Conservation (phyloP, 2,888 invertebrate species). For the Rutpela maculata region DNA sequence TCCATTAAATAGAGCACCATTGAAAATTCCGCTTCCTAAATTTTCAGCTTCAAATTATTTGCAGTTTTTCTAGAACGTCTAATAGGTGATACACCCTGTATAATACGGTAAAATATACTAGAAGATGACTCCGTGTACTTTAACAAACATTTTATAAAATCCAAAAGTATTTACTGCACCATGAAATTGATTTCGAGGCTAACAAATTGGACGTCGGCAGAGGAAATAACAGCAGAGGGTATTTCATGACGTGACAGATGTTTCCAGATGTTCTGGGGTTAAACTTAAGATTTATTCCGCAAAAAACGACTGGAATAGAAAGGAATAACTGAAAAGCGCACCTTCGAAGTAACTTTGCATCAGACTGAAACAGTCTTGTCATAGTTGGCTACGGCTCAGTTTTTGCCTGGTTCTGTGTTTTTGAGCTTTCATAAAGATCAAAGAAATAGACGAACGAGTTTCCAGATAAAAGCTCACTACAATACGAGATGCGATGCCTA, state of each 20-base stretch:
- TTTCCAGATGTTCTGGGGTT: neutral
- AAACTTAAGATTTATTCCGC: constrained; percentile 3
- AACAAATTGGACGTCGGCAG: neutral
- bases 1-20: no score
- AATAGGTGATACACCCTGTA: no score
- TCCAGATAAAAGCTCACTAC: neutral
- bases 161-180: constrained; percentile 15
- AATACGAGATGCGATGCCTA: neutral
- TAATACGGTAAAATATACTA: no score
- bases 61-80: no score
- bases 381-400: neutral
- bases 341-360: neutral
- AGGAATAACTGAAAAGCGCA: constrained; percentile 4
- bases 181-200: constrained; percentile 7
- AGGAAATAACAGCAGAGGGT: neutral
- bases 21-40: no score
- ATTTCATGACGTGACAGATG: constrained; percentile 18
- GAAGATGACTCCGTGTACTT: neutral
- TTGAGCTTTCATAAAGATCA: constrained; percentile 1
- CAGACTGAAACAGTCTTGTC: constrained; percentile 8
- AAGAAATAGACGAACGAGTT: neutral
- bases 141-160: constrained; percentile 1
- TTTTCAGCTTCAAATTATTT: no score
- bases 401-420: neutral
- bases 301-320: neutral